phyloP scores from a whole-genome alignment of 53 echinoderm and acorn worm genomes.

The Antedon mediterranea region DNA sequence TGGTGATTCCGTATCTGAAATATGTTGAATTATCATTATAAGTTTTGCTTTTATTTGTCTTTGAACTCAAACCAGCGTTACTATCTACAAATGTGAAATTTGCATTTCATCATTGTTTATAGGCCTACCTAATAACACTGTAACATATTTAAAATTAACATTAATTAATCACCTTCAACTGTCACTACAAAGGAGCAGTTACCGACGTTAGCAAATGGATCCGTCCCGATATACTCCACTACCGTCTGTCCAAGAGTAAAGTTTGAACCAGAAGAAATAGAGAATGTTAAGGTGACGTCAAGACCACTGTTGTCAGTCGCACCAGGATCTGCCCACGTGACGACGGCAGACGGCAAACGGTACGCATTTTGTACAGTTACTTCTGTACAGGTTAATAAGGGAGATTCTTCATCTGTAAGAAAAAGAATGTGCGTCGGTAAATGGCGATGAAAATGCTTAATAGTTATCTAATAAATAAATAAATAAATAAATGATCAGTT shows the following conservation, averaged over 20 bases:
- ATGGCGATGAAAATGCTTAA: no score
- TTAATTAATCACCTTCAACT: constrained; percentile 1
- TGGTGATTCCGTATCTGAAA: neutral
- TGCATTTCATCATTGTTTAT: no score
- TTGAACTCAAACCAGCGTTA: no score
- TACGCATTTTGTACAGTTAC: neutral
- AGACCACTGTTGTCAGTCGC: neutral
- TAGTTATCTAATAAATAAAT: no score
- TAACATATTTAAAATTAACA: no score
- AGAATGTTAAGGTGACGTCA: neutral
- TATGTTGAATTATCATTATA: neutral
- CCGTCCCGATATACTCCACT: constrained; percentile 6
- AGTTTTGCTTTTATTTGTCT: no score
- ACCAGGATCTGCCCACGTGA: neutral
- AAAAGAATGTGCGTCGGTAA: no score
- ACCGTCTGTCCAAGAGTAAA: constrained; percentile 7
- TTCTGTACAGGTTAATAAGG: neutral
- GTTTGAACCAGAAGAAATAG: neutral
- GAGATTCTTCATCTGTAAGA: neutral
- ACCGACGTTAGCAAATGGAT: constrained; percentile 9
- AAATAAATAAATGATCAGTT: no score
- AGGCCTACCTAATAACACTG: no score
- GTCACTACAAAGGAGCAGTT: constrained; percentile 17
- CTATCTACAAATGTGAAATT: no score
- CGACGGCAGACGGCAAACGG: neutral